These are phyloP conservation scores for Procambarus virginalis DNA, from an alignment of 1,140 invertebrate species.

Conservation along the genomic window DNA sequence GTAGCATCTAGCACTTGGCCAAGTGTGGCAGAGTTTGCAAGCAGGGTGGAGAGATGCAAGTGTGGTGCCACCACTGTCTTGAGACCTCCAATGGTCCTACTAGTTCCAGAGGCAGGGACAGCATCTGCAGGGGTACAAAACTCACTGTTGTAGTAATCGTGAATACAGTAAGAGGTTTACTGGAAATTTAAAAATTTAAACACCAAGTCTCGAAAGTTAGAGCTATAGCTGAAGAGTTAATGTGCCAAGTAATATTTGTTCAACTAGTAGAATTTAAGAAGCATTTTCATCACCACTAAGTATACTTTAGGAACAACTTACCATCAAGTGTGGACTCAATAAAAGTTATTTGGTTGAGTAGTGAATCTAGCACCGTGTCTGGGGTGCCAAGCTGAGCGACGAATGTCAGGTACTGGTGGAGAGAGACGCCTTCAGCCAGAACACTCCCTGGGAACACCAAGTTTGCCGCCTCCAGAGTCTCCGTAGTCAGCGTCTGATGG, in stretches of 20 bases:
- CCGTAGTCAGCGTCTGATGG: not conserved
- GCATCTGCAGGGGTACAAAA: not conserved
- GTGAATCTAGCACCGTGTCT: not conserved
- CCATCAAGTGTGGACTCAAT: not conserved
- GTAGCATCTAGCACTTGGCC: not conserved
- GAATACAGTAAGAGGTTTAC: too few species aligned
- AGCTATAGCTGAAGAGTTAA: too few species aligned
- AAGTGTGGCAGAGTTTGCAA: not conserved
- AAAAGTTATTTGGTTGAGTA: not conserved
- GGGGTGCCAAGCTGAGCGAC: not conserved
- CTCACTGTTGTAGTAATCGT: too few species aligned
- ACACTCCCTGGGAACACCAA: conserved; percentile 12
- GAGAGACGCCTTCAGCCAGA: not conserved
- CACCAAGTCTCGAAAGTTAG: too few species aligned
- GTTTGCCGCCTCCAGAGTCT: not conserved
- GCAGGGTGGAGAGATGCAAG: not conserved
- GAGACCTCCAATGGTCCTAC: not conserved
- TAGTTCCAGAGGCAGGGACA: not conserved
- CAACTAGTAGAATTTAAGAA: too few species aligned
- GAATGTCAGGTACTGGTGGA: not conserved
- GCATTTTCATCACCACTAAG: not conserved
- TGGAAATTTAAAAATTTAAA: too few species aligned
- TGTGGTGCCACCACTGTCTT: not conserved
- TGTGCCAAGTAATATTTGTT: too few species aligned
- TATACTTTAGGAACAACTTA: not conserved